Evolutionary conservation across 2,888 invertebrate genomes (phyloP), one percentile per base, ranked within the genome.

Genomic region (Cheilosia vulpina): DNA sequence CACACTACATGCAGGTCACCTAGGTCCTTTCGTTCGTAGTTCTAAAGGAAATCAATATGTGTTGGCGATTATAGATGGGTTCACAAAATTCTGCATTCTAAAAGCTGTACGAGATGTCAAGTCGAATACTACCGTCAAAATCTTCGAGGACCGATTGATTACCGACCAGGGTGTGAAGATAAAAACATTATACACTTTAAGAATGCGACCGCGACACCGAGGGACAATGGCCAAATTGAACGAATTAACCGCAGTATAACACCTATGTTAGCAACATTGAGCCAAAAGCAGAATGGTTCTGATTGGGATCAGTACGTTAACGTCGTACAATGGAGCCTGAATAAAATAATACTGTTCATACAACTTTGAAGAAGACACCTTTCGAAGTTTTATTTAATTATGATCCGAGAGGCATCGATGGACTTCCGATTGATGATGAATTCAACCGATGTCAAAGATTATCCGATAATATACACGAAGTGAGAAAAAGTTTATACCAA

Each of bases 1-100:
- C 62, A 92, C 90, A 0, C 38, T 93, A 15, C 92, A 93, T 77
- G 65, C 93, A 0, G 92, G 93, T 81, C 92, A 93, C 80, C 69
- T 92, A 3, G 92, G 92, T 2, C 92, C 91, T 5, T 93, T 92
- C 78, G 88, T 89, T 7, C 89, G 87, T n/a, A 90, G 89, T 47
- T 88, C 77, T 9, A 87, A 68, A 0, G 89, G 89, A n/a, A 91
- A 92, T 72, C 83, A 82, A 4, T 87, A 92, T 45, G 62, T 92
- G 15, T 71, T 92, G n/a, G 89, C 88, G 1, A 73, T 89, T 4
- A 89, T 92, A 0, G 92, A 92, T 63, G 90, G 88, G 0, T 92
- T 92, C 21, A 91, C 90, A 0, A 91, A 91, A 75, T 91, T 88
- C 80, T 77, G 89, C 4, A 87, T 91, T 38, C 66, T 91, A 4